These are phyloP conservation scores for Anastrepha ludens DNA, from an alignment of 1,140 invertebrate genomes.

Conservation along the genomic window DNA sequence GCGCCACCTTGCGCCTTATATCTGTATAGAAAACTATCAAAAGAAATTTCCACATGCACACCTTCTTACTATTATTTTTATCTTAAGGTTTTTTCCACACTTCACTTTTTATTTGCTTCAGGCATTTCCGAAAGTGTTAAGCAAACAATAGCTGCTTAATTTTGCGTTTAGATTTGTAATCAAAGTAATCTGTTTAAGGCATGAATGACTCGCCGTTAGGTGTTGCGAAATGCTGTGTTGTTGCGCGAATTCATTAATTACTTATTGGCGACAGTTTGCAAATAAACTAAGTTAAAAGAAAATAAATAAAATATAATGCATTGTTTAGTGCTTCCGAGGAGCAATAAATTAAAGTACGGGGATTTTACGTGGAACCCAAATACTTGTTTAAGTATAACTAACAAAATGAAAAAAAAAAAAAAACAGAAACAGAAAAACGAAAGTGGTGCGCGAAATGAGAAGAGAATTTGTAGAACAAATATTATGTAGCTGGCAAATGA, in stretches of 20 bases:
- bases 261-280: not conserved
- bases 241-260: not conserved
- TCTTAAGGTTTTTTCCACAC: not conserved
- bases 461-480: too few relatives aligned
- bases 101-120: not conserved
- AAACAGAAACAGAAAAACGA: too few relatives aligned
- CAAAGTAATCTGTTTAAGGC: slow-evolving; percentile 38
- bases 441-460: too few relatives aligned
- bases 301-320: not conserved
- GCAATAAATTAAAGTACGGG: not conserved
- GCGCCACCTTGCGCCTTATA: too few relatives aligned
- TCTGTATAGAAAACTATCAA: too few relatives aligned
- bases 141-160: slow-evolving; percentile 30
- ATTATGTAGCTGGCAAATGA: too few relatives aligned
- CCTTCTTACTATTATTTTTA: too few relatives aligned
- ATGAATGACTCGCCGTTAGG: not conserved
- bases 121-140: not conserved
- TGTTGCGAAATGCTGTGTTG: not conserved
- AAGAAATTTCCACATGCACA: too few relatives aligned
- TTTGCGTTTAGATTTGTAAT: slow-evolving; percentile 34
- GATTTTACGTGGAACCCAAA: not conserved
- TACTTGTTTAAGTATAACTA: not conserved
- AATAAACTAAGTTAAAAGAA: slow-evolving; percentile 22
- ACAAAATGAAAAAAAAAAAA: not conserved
- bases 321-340: not conserved